Conservation (phyloP, 2,797 vertebrate species). For the Sylvia borin region DNA sequence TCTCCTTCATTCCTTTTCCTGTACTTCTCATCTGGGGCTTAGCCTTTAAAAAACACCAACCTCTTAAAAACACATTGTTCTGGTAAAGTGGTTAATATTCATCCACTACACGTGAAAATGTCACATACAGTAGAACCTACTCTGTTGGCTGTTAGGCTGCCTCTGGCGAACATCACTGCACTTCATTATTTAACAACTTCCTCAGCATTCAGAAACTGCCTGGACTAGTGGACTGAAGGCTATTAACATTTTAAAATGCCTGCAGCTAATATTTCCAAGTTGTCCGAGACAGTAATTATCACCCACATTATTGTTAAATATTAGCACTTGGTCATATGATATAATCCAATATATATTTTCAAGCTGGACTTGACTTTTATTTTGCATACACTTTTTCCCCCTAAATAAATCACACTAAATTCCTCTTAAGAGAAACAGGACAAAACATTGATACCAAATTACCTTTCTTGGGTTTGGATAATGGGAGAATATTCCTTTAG, state of each 20-base stretch:
- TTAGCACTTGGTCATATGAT: background rate
- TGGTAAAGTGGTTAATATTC: constrained; percentile 10
- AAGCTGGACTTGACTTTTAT: background rate
- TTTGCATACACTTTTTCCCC: background rate
- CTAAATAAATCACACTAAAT: background rate
- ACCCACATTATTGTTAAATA: background rate
- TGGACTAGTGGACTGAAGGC: background rate
- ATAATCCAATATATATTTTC: background rate
- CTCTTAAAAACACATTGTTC: background rate
- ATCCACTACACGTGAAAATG: background rate
- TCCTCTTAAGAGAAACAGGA: background rate
- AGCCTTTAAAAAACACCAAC: background rate
- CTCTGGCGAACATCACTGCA: background rate
- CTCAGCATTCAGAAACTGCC: background rate
- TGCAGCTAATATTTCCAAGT: constrained; percentile 9
- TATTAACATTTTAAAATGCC: constrained; percentile 37
- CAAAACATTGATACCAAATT: background rate
- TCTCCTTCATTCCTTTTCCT: background rate
- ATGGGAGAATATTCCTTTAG: background rate
- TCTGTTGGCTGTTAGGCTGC: background rate
- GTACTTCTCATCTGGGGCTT: background rate
- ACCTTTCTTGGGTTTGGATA: background rate
- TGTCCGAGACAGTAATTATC: background rate
- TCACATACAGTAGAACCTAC: background rate
- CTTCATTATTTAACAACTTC: constrained; percentile 36